Evolutionary conservation across 92 coral and sea anemone species (phyloP).

Genomic region (Porites evermanni): DNA sequence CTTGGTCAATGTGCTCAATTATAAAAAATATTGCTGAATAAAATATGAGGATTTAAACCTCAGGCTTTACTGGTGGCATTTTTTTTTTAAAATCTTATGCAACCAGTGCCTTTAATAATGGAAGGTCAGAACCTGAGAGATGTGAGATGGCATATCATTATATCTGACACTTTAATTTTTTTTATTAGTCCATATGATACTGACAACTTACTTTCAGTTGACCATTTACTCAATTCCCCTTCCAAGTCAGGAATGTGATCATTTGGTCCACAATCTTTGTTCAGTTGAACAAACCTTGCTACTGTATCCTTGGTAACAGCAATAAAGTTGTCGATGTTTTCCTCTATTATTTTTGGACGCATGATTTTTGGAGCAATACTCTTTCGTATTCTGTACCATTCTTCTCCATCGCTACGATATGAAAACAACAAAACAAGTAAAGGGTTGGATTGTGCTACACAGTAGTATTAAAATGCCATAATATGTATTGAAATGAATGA

Average conservation of each 20-base stretch:
- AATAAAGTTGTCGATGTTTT: constrained; percentile 55
- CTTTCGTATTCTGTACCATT: constrained; percentile 47
- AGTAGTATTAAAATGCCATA: no score
- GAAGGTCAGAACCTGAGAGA: no score
- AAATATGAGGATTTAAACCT: no score
- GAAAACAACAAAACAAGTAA: background rate
- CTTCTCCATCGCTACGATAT: constrained; percentile 24
- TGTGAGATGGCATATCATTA: background rate
- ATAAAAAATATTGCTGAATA: no score
- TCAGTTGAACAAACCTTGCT: constrained; percentile 42
- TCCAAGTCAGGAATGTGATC: constrained; percentile 50
- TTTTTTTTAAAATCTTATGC: no score
- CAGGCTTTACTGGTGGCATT: no score
- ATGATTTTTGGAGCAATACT: constrained; percentile 53
- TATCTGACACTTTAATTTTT: no score
- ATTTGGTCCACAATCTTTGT: constrained; percentile 30
- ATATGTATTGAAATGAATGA: no score
- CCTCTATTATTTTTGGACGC: constrained; percentile 60
- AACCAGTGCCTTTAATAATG: no score
- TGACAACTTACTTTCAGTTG: background rate
- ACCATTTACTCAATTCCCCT: constrained; percentile 8
- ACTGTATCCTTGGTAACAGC: constrained; percentile 60
- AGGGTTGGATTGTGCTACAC: no score
- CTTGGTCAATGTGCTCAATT: no score
- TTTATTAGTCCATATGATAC: no score